Evolutionary conservation across 2,113 vertebrate species (phyloP).

Genomic region (Nyctibius bracteatus): DNA sequence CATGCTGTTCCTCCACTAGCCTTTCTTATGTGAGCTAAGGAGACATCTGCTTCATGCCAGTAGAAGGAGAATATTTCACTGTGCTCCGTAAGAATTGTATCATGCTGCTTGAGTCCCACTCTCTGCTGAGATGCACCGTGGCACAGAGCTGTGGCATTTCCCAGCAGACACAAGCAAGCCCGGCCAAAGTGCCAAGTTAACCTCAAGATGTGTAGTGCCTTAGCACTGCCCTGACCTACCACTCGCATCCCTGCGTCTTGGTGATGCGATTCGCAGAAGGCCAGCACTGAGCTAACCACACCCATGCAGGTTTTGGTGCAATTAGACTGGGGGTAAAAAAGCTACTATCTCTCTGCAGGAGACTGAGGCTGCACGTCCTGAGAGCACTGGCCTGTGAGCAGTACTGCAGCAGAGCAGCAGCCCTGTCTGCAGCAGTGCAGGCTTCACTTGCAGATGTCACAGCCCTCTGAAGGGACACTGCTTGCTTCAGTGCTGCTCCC

Average conservation of each 20-base stretch:
- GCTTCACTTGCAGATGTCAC: not conserved
- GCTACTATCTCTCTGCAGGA: not conserved
- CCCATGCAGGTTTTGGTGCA: not conserved
- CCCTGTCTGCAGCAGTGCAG: not conserved
- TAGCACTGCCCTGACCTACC: not conserved
- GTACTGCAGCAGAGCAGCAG: not conserved
- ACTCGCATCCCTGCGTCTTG: not conserved
- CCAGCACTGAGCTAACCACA: not conserved
- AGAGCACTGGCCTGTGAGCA: not conserved
- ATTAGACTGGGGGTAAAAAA: not conserved
- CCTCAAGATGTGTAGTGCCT: fast-evolving
- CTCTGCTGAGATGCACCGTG: not conserved
- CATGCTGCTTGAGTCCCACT: not conserved
- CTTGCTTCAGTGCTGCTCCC: not conserved
- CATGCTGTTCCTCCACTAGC: not conserved
- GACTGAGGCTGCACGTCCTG: not conserved
- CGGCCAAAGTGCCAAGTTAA: not conserved
- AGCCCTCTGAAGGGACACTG: not conserved
- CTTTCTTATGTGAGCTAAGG: not conserved
- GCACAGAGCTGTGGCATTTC: not conserved
- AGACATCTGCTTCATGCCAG: not conserved
- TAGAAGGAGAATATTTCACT: not conserved
- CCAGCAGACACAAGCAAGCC: not conserved
- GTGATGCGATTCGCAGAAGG: fast-evolving
- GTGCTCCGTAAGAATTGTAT: not conserved